Evolutionary conservation across 2,113 vertebrate species (phyloP).

Genomic region (Chionis minor): DNA sequence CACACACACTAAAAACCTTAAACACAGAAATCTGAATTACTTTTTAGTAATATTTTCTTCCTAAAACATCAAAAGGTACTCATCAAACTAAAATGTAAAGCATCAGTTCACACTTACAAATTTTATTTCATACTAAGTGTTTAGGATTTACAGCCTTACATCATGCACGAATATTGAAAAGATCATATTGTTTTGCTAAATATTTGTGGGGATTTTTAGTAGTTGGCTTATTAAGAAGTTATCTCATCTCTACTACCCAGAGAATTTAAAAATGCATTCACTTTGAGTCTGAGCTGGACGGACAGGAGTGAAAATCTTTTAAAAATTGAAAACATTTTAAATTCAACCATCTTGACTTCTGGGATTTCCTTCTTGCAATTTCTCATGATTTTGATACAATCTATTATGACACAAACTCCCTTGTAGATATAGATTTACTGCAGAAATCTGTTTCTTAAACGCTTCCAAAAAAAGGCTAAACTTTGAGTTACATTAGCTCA

Average conservation of each 20-base stretch:
- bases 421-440: neutral
- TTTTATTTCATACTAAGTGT: neutral
- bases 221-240: neutral
- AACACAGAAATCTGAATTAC: neutral
- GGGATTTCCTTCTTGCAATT: neutral
- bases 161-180: neutral
- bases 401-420: neutral
- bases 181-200: neutral
- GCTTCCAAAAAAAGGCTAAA: neutral
- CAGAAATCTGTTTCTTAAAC: neutral
- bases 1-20: rapidly evolving
- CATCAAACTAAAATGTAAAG: neutral
- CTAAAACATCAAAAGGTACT: neutral
- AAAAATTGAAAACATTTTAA: slow-evolving; percentile 10
- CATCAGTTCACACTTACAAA: neutral
- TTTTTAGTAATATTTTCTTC: neutral
- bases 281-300: neutral
- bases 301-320: neutral
- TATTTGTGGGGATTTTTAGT: neutral
- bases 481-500: neutral
- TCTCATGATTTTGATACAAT: neutral
- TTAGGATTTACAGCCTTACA: neutral
- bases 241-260: neutral
- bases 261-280: neutral
- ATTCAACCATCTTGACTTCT: neutral